phyloP scores from a whole-genome alignment of 2,113 vertebrate genomes.

The Lophochroa leadbeateri region DNA sequence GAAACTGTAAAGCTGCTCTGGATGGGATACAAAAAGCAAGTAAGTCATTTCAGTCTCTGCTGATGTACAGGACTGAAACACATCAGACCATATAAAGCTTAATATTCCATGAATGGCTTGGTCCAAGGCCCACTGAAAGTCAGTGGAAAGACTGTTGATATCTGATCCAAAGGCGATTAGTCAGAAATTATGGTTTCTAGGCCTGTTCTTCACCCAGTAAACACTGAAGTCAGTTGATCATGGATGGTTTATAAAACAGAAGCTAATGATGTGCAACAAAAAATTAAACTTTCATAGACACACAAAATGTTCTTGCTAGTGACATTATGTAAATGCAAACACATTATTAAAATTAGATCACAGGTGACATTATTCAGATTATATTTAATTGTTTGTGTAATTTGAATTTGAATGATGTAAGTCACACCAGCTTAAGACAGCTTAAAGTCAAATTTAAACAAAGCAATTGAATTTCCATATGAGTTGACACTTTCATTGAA shows the following conservation, averaged over 20 bases:
- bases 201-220: background rate
- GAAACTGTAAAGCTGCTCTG: background rate
- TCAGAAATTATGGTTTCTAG: background rate
- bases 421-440: conserved; percentile 20
- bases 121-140: background rate
- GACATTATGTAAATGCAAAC: background rate
- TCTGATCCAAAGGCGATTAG: background rate
- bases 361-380: conserved; percentile 38
- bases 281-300: background rate
- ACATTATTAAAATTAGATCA: conserved; percentile 8
- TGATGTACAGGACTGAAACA: background rate
- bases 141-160: background rate
- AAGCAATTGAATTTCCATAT: conserved; percentile 32
- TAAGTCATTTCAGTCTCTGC: background rate
- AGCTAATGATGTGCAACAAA: background rate
- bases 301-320: background rate
- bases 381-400: conserved; percentile 26
- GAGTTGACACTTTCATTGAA: conserved; percentile 34
- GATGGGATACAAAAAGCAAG: background rate
- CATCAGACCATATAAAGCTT: background rate
- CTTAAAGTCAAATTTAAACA: conserved; percentile 35
- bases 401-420: conserved; percentile 22
- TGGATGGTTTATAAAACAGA: background rate
- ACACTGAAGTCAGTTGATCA: background rate
- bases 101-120: conserved; percentile 3